Conservation (phyloP, 2,797 vertebrate genomes). For the Anomalospiza imberbis region DNA sequence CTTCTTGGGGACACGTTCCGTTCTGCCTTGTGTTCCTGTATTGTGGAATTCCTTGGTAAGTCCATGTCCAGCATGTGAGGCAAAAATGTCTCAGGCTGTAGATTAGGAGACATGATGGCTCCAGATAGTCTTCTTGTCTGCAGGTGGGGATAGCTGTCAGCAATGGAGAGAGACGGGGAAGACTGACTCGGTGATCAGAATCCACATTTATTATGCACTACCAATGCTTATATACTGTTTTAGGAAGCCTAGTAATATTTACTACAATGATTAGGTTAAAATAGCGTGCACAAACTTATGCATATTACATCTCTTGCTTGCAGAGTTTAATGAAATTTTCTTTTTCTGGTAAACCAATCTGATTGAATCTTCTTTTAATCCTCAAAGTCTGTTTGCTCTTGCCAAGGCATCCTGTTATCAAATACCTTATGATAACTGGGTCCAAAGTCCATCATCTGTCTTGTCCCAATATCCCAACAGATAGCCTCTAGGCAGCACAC, state of each 20-base stretch:
- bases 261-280: neutral
- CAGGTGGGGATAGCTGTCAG: neutral
- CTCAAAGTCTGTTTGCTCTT: neutral
- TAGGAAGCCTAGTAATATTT: neutral
- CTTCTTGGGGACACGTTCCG: neutral
- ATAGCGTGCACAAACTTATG: neutral
- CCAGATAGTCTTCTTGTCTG: accelerated
- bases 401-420: neutral
- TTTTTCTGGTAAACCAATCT: neutral
- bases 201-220: neutral
- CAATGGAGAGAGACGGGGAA: neutral
- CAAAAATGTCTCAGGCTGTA: neutral
- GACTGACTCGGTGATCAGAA: neutral
- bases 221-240: neutral
- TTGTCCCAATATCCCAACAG: neutral
- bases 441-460: neutral
- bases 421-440: neutral
- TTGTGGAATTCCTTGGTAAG: neutral
- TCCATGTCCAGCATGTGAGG: neutral
- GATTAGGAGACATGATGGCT: neutral
- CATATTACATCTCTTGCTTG: neutral
- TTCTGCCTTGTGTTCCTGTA: neutral
- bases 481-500: neutral
- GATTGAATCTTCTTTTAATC: neutral
- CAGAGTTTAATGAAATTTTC: neutral